Evolutionary conservation across 2,113 vertebrate species (phyloP), one percentile per base, ranked within the genome.

Genomic region (Hippocampus comes): DNA sequence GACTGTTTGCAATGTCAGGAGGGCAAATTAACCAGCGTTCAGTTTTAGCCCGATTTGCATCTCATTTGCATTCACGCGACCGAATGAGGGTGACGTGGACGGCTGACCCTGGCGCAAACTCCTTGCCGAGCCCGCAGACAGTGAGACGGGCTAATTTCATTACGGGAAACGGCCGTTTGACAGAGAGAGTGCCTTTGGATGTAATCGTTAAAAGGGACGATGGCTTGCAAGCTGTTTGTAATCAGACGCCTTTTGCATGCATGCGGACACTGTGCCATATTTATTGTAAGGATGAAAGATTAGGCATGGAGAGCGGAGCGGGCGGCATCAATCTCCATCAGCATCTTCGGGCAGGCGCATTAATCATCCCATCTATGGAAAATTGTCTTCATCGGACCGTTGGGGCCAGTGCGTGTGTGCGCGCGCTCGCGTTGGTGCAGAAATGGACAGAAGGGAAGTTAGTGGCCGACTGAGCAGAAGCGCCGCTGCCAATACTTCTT

Each of bases 241-340:
- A 92, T 92, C 89, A 91, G 88, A 77, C 77, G 57, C 46, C 77
- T 79, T 89, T 76, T 59, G 78, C n/a, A 17, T 69, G 76, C 78
- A 83, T 89, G 86, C 86, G 87, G 86, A 82, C 84, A 78, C 87
- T 89, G 90, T 93, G 92, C 90, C 92, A 91, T 89, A 87, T 90
- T 92, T 91, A 90, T 86, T 85, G 83, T 92, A 91, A 92, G 87
- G 87, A 93, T 93, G 92, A 93, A 92, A 89, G 91, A 93, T 93
- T 90, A 86, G 84, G 78, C 78, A 78, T 80, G 82, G 89, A 84
- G 83, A 86, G 88, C 83, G 80, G 82, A 83, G 86, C 70, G 72
- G 84, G 85, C 79, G 42, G 78, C 86, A 92, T 92, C 91, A 91
- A 92, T 93, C 92, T 93, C 89, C 91, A 89, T 93, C 91, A 91